phyloP scores from a whole-genome alignment of 2,113 vertebrate species.

The Sinocyclocheilus anophthalmus region DNA sequence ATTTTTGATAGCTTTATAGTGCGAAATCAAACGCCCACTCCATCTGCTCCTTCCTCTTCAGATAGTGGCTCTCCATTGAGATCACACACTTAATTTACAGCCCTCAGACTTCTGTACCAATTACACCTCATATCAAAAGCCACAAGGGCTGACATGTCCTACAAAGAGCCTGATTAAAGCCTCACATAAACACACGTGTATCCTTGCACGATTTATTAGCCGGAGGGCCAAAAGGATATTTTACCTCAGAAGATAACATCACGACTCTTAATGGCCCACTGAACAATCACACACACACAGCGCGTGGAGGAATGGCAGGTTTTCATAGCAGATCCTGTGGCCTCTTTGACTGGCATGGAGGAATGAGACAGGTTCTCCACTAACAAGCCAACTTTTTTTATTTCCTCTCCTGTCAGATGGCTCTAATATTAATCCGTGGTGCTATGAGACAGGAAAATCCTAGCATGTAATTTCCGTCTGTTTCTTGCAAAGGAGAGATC shows the following conservation, averaged over 20 bases:
- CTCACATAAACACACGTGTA: slow-evolving; percentile 23
- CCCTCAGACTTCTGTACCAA: slow-evolving; percentile 47
- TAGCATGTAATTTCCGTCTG: slow-evolving; percentile 44
- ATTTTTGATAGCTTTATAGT: slow-evolving; percentile 11
- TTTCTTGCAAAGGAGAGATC: slow-evolving; percentile 32
- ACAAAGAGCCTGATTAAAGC: slow-evolving; percentile 56
- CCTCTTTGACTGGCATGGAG: slow-evolving; percentile 57
- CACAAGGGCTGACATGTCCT: slow-evolving; percentile 28
- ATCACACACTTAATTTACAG: slow-evolving; percentile 46
- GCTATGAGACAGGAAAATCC: slow-evolving; percentile 36
- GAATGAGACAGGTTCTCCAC: slow-evolving; percentile 53
- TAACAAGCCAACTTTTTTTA: slow-evolving; percentile 50
- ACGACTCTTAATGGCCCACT: slow-evolving; percentile 3
- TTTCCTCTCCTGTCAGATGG: slow-evolving; percentile 20
- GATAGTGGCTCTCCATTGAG: slow-evolving; percentile 25
- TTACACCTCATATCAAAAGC: slow-evolving; percentile 54
- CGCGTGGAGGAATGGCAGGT: slow-evolving; percentile 30
- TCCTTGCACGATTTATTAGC: slow-evolving; percentile 15
- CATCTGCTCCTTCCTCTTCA: slow-evolving; percentile 40
- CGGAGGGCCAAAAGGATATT: background rate
- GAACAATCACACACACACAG: slow-evolving; percentile 21
- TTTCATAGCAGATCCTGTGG: slow-evolving; percentile 45
- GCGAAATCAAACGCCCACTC: slow-evolving; percentile 27
- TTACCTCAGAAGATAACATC: slow-evolving; percentile 33
- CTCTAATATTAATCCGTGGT: slow-evolving; percentile 35